Base-by-base conservation (phyloP, 1,140 invertebrate species). In the Drosophila nikananu region DNA sequence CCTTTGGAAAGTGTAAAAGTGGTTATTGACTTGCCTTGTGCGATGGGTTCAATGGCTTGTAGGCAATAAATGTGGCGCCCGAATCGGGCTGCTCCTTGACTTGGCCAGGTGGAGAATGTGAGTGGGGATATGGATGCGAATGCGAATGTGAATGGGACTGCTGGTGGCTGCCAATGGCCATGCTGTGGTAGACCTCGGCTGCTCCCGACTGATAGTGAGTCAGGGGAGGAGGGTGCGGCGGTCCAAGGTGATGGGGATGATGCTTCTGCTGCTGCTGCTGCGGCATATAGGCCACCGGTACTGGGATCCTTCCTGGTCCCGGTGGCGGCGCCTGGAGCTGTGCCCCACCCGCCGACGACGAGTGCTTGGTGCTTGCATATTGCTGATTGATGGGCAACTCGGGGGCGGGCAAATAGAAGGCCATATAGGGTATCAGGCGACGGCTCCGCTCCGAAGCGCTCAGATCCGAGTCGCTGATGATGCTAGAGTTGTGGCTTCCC, bases 371-470 rank as follows among this genome's bases (percentile, higher is more conserved):
- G 37, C 77, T 64, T 0, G 86, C 91, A 68, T 92, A 92, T 74
- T 91, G 91, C 63, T 92, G 89, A 84, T 92, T 92, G 52, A 92
- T 92, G 57, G 94, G 83, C 95, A 94, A 78, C 55, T 92, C 91
- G 2, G 83, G 77, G 64, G 95, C 95, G 2, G 95, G 94, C 21
- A 96, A 94, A 87, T 97, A 97, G 91, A 96, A 97, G 37, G 96
- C 96, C 95, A 96, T 96, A 86, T 97, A 97, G 2, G 96, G 97
- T 83, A 97, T 96, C 44, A 97, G 89, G 55, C 97, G 94, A 75
- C 96, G 94, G 81, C 96, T 96, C 44, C 97, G 94, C 64, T 93
- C 92, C 52, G 92, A 92, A 46, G 83, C 91, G 61, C 91, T 92
- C 5, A 92, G 55, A 57, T 92, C 83, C 0, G 91, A 75, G 25